These are phyloP conservation scores for Zaprionus davidi DNA, from an alignment of 1,140 invertebrate species.

Conservation along the genomic window DNA sequence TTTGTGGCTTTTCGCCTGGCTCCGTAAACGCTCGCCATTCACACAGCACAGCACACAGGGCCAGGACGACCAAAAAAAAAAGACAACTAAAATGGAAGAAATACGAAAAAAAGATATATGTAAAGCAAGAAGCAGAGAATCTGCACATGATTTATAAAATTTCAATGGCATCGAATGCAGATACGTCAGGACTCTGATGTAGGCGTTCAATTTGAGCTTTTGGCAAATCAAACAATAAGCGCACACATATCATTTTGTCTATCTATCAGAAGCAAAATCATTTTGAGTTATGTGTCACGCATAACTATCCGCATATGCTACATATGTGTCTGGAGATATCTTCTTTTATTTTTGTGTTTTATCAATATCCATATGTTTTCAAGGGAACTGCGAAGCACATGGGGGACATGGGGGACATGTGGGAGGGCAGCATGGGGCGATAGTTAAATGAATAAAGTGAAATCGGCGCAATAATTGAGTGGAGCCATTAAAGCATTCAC, in stretches of 20 bases:
- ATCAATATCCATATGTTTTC: neutral
- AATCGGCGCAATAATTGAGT: slow-evolving; percentile 34
- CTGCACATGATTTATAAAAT: slow-evolving; percentile 81
- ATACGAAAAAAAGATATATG: slow-evolving; percentile 10
- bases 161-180: slow-evolving; percentile 73
- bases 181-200: slow-evolving; percentile 53
- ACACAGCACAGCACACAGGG: slow-evolving; percentile 20
- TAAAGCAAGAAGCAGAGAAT: slow-evolving; percentile 40
- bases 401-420: neutral
- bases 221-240: slow-evolving; percentile 64
- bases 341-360: neutral
- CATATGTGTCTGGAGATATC: neutral
- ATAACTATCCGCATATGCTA: neutral
- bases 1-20: slow-evolving; percentile 72
- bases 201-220: slow-evolving; percentile 58
- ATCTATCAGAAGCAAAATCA: neutral
- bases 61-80: neutral
- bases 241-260: slow-evolving; percentile 22
- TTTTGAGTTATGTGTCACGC: neutral
- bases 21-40: slow-evolving; percentile 40
- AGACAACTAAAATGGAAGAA: slow-evolving; percentile 15
- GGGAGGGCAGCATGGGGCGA: neutral
- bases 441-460: slow-evolving; percentile 51
- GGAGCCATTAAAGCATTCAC: slow-evolving; percentile 38
- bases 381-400: neutral